Base-by-base conservation (phyloP, 2,113 vertebrate genomes). In the Euleptes europaea region DNA sequence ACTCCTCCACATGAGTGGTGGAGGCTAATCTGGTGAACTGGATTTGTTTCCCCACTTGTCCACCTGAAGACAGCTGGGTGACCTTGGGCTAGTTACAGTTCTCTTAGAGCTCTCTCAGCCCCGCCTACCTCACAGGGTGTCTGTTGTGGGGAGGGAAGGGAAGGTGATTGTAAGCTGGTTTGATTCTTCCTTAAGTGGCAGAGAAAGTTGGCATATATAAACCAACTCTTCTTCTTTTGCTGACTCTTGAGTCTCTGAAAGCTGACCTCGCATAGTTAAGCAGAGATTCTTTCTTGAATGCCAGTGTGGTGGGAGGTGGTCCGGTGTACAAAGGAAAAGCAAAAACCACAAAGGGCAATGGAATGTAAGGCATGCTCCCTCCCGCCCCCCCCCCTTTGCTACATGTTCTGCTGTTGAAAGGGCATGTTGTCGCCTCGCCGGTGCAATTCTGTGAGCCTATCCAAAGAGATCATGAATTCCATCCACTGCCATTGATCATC, bases 301-400 rank as follows among this genome's bases (percentile, higher is more conserved):
- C 91, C 85, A 86, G 84, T 42, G 67, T 42, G 77, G 75, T 83
- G 91, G 90, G 84, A 91, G 92, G 47, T 83, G 85, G 90, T 85
- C 84, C 90, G 74, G 79, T 91, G 71, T 73, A 88, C 85, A 90
- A 88, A 92, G 60, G 2, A 88, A 86, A 92, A 88, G 78, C 83
- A 90, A 84, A 93, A 94, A 92, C 92, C 92, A 90, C 92, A 91
- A 91, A 88, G 90, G 92, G 90, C 84, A 87, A 75, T 89, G 92
- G 92, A 94, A 94, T 92, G 91, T 19, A 47, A 90, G 51, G 80
- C 86, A 93, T 80, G 78, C 78, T 86, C 87, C 87, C 84, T 67
- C 83, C n/a, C n/a, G n/a, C 80, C 83, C 51, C 47, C 47, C 80
- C 93, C 92, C 89, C 88, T 92, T 91, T 92, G 85, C 83, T 82